phyloP scores from a whole-genome alignment of 2,888 invertebrate genomes.

The Dasysyrphus albostriatus region DNA sequence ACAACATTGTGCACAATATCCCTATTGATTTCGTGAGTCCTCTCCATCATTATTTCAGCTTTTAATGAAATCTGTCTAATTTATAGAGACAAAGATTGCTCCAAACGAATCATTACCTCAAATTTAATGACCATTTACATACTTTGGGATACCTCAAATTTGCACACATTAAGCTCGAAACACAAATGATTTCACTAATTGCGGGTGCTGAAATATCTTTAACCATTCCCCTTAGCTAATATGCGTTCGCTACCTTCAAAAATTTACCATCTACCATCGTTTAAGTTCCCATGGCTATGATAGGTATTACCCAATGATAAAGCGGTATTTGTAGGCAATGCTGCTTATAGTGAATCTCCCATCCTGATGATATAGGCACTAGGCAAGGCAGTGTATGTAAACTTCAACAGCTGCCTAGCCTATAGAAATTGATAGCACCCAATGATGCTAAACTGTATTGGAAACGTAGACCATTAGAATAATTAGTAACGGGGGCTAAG shows the following conservation, averaged over 20 bases:
- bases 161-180: neutral
- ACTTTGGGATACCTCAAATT: neutral
- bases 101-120: too few relatives aligned
- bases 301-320: neutral
- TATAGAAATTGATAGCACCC: neutral
- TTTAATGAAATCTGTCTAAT: too few relatives aligned
- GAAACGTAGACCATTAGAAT: constrained; percentile 12
- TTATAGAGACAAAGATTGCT: too few relatives aligned
- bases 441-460: constrained; percentile 16
- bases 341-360: too few relatives aligned
- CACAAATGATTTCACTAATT: neutral
- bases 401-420: neutral
- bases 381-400: constrained; percentile 1
- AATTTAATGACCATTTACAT: neutral
- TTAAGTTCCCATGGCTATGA: neutral
- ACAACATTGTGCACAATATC: too few relatives aligned
- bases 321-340: neutral
- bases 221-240: neutral
- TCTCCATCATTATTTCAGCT: too few relatives aligned
- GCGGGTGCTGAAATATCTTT: neutral
- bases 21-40: too few relatives aligned
- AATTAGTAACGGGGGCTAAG: constrained; percentile 10
- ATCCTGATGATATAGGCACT: too few relatives aligned
- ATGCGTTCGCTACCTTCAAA: neutral
- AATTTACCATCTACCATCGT: neutral